Conservation (phyloP, 2,888 invertebrate genomes). For the Pinctada fucata region DNA sequence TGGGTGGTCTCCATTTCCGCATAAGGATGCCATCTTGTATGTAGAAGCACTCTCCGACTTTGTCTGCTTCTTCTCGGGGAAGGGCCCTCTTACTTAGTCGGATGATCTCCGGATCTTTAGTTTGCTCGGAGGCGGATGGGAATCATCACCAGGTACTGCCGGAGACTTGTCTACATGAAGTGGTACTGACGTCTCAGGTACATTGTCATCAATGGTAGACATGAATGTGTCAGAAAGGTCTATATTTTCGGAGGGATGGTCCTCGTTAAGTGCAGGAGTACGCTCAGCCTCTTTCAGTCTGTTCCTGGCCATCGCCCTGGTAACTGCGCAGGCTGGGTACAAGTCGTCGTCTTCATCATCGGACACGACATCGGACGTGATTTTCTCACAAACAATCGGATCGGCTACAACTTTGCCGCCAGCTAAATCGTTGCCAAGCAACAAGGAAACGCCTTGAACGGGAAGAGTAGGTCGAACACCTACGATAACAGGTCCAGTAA, state of each 20-base stretch:
- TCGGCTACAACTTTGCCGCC: conserved; percentile 31
- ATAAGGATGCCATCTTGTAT: not conserved
- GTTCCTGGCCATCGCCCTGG: not conserved
- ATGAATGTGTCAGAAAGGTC: not conserved
- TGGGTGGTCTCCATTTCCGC: not conserved
- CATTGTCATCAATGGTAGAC: not conserved
- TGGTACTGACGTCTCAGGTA: no score
- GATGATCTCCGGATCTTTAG: not conserved
- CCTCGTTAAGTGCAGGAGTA: not conserved
- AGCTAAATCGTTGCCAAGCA: conserved; percentile 43
- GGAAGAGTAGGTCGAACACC: conserved; percentile 37
- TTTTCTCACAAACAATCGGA: conserved; percentile 19
- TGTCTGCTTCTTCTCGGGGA: conserved; percentile 9
- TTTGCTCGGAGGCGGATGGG: no score
- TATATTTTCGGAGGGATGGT: conserved; percentile 16
- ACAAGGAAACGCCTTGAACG: conserved; percentile 32
- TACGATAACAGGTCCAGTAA: conserved; percentile 34
- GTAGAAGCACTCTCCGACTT: no score
- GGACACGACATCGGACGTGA: not conserved
- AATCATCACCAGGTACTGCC: no score
- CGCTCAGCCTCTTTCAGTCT: not conserved
- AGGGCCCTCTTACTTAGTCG: conserved; percentile 3
- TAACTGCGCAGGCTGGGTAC: conserved; percentile 26
- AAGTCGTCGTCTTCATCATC: not conserved
- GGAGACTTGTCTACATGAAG: no score